A percentile compares a stretch with the other conserved stretches of the same genome.
Evolutionary conservation across 2,888 invertebrate species (phyloP).

Genomic region (Rhogogaster chlorosoma): DNA sequence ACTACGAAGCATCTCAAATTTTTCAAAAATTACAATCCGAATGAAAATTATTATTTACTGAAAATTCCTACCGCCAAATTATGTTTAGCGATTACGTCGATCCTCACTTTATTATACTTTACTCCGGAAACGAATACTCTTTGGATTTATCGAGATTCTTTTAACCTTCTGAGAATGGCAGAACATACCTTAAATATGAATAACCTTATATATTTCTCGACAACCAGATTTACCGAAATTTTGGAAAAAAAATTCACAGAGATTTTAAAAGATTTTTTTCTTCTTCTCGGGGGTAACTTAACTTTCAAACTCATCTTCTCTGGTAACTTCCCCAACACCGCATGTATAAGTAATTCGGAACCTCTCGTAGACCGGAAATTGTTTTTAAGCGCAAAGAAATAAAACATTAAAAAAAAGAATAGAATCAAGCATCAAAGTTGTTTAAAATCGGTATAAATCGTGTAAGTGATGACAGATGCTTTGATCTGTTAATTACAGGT

Average conservation of each 20-base stretch:
- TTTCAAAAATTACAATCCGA: no score
- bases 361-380: neutral
- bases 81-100: neutral
- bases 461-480: neutral
- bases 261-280: neutral
- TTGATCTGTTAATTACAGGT: slow-evolving; percentile 16
- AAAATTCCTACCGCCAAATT: no score
- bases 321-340: neutral
- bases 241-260: neutral
- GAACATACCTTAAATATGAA: neutral
- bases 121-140: neutral
- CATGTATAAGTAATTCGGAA: slow-evolving; percentile 3
- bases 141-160: neutral
- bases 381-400: neutral
- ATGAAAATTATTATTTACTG: no score
- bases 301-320: neutral
- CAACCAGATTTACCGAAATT: neutral
- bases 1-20: no score
- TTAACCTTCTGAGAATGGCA: neutral
- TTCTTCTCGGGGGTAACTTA: neutral
- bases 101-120: neutral
- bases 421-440: neutral
- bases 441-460: neutral
- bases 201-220: neutral
- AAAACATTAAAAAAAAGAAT: neutral